These are phyloP conservation scores for Chouioia cunea DNA, from an alignment of 2,888 invertebrate species.

Conservation along the genomic window DNA sequence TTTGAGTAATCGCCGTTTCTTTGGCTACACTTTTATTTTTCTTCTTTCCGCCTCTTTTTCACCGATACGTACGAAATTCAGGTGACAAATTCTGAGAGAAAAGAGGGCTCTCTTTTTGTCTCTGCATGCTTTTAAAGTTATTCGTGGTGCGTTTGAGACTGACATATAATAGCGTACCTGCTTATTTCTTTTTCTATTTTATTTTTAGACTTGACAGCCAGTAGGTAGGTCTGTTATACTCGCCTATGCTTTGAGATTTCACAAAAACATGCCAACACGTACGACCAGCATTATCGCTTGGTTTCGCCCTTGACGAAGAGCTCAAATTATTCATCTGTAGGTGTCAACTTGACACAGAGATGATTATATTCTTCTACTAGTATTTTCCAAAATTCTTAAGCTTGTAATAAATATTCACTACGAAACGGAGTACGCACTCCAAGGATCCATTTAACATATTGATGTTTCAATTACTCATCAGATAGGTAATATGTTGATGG, in stretches of 20 bases:
- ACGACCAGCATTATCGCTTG: slow-evolving; percentile 42
- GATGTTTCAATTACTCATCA: too few species aligned
- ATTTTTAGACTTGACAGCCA: slow-evolving; percentile 43
- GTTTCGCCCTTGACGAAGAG: slow-evolving; percentile 50
- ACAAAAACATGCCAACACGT: slow-evolving; percentile 55
- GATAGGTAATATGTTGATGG: too few species aligned
- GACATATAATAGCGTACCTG: slow-evolving; percentile 47
- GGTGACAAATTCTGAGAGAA: slow-evolving; percentile 6
- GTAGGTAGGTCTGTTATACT: slow-evolving; percentile 55
- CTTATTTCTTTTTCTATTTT: slow-evolving; percentile 44
- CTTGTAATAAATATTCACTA: too few species aligned
- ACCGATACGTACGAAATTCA: not conserved
- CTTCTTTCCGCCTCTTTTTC: slow-evolving; percentile 18
- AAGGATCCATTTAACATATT: too few species aligned
- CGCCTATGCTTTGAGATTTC: slow-evolving; percentile 50
- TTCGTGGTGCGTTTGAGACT: not conserved
- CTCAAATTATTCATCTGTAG: slow-evolving; percentile 48
- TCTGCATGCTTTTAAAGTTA: slow-evolving; percentile 10
- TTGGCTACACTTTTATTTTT: slow-evolving; percentile 6
- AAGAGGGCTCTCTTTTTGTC: slow-evolving; percentile 3
- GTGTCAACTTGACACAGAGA: slow-evolving; percentile 33
- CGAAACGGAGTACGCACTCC: not conserved
- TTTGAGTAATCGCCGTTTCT: slow-evolving; percentile 8
- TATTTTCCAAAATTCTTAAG: not conserved
- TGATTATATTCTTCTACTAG: slow-evolving; percentile 16